Conservation (phyloP, 1,140 invertebrate genomes). For the Drosophila punjabiensis region DNA sequence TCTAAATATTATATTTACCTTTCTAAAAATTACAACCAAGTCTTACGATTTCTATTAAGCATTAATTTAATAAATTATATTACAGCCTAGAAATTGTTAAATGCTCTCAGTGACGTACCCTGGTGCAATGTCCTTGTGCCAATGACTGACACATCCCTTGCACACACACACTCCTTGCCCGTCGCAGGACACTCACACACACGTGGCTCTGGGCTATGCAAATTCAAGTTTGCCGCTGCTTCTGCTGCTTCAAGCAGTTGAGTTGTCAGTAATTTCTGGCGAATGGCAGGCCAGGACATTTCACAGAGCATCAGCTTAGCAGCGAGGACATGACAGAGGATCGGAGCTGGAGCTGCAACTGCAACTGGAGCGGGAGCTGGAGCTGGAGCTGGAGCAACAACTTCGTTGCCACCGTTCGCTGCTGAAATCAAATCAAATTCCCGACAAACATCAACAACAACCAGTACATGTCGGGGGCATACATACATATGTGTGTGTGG, state of each 20-base stretch:
- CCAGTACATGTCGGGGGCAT: constrained; percentile 38
- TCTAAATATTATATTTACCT: not conserved
- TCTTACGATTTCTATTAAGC: not conserved
- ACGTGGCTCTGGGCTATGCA: constrained; percentile 55
- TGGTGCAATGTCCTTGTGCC: constrained; percentile 64
- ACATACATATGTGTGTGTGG: not conserved
- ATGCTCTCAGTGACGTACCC: constrained; percentile 31
- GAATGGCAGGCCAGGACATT: constrained; percentile 44
- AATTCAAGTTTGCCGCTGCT: constrained; percentile 58
- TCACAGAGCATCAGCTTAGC: constrained; percentile 34
- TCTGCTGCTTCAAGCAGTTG: constrained; percentile 55
- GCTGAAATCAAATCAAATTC: constrained; percentile 77
- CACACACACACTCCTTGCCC: constrained; percentile 7
- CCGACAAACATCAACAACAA: constrained; percentile 63
- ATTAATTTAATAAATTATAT: not conserved
- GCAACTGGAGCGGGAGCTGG: not conserved
- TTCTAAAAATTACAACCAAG: accelerated
- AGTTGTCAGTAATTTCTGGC: constrained; percentile 67
- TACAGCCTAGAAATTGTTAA: not conserved
- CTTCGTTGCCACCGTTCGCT: constrained; percentile 35
- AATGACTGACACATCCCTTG: constrained; percentile 68
- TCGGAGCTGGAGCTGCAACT: not conserved
- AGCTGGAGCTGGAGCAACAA: constrained; percentile 12
- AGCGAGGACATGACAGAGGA: constrained; percentile 21
- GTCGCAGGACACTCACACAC: constrained; percentile 24